These are phyloP conservation scores for Actinemys pallida DNA, from an alignment of 2,113 vertebrate species.

Conservation along the genomic window DNA sequence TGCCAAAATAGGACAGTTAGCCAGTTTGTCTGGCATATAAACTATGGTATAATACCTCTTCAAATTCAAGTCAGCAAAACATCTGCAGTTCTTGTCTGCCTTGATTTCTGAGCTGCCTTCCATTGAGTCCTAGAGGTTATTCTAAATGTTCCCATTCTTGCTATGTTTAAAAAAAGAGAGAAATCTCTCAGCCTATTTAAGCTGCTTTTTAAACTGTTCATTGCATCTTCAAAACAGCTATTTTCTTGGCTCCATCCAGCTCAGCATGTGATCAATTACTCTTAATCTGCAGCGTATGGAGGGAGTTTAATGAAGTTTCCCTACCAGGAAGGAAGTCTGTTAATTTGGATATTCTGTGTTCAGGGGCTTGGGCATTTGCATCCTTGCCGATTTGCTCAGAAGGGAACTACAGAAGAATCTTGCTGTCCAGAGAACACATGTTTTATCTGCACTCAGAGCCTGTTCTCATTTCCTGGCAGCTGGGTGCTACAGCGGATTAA, in stretches of 20 bases:
- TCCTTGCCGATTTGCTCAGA: neutral
- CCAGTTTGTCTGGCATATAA: neutral
- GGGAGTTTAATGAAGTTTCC: constrained; percentile 24
- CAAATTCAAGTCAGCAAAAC: neutral
- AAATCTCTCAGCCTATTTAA: neutral
- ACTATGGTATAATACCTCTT: neutral
- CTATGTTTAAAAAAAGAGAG: neutral
- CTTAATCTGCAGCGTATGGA: neutral
- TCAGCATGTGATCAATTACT: neutral
- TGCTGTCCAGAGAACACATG: neutral
- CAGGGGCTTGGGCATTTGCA: neutral
- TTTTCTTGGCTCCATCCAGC: neutral
- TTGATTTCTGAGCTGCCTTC: neutral
- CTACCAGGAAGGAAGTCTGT: neutral
- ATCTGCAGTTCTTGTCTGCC: neutral
- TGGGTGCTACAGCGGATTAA: neutral
- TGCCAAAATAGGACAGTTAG: neutral
- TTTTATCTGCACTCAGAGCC: neutral
- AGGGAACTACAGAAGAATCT: neutral
- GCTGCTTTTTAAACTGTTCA: neutral
- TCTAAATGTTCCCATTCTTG: neutral
- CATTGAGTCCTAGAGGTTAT: neutral
- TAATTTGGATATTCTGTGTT: neutral
- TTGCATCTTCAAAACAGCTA: neutral
- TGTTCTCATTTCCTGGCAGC: constrained; percentile 1